These are phyloP conservation scores for Zoanthus sansibaricus DNA, from an alignment of 92 coral and sea anemone genomes.

Conservation along the genomic window DNA sequence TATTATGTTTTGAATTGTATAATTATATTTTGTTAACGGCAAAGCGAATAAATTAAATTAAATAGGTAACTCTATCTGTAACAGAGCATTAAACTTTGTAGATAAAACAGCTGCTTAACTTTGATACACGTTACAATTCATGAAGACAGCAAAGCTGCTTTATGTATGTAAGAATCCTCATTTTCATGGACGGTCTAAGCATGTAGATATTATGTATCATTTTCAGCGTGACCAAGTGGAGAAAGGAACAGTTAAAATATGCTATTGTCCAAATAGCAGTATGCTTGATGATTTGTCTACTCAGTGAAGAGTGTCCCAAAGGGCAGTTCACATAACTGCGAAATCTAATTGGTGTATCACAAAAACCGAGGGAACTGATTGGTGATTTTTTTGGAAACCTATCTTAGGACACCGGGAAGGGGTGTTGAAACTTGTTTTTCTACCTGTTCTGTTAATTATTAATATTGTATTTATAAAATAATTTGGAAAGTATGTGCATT, in stretches of 20 bases:
- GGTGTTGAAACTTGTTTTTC: too few species aligned
- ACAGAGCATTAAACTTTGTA: not conserved
- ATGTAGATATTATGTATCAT: not conserved
- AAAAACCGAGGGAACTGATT: too few species aligned
- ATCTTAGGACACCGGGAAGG: too few species aligned
- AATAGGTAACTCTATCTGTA: not conserved
- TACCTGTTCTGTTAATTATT: too few species aligned
- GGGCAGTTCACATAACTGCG: slow-evolving; percentile 22
- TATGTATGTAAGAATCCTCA: slow-evolving; percentile 48
- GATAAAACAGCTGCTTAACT: not conserved
- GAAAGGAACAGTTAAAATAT: slow-evolving; percentile 37
- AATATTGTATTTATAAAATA: too few species aligned
- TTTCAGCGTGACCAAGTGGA: slow-evolving; percentile 63
- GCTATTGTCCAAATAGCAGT: slow-evolving; percentile 35
- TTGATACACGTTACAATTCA: too few species aligned
- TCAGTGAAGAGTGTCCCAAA: not conserved
- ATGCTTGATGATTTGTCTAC: slow-evolving; percentile 13
- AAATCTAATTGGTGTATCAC: not conserved
- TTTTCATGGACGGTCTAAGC: slow-evolving; percentile 67
- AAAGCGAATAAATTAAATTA: too few species aligned
- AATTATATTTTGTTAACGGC: too few species aligned
- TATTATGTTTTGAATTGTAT: too few species aligned
- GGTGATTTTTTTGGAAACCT: too few species aligned
- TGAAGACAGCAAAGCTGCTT: not conserved
- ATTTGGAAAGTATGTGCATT: too few species aligned